These are phyloP conservation scores for Penaeus indicus DNA, from an alignment of 1,140 invertebrate genomes.

Conservation along the genomic window DNA sequence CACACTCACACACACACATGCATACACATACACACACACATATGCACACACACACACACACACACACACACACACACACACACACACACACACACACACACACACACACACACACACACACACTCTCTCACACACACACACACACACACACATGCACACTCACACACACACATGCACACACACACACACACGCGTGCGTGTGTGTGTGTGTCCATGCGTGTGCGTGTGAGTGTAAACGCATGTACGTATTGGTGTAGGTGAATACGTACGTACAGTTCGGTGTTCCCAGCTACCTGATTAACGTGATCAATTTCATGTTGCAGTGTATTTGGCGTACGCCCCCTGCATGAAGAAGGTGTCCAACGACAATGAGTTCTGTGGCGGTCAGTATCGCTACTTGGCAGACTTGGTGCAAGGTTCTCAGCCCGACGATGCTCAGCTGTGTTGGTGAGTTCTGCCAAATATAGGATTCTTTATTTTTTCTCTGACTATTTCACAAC, in stretches of 20 bases:
- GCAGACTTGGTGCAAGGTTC: slow-evolving; percentile 43
- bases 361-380: slow-evolving; percentile 25
- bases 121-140: background rate
- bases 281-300: too few relatives aligned
- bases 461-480: too few relatives aligned
- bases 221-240: background rate
- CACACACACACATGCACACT: background rate
- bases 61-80: too few relatives aligned
- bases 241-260: too few relatives aligned
- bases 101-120: too few relatives aligned
- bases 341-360: slow-evolving; percentile 43
- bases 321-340: slow-evolving; percentile 40
- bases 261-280: too few relatives aligned
- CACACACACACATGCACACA: background rate
- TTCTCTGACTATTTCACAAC: too few relatives aligned
- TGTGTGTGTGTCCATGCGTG: background rate
- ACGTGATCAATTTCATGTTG: background rate
- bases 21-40: too few relatives aligned
- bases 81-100: too few relatives aligned
- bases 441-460: slow-evolving; percentile 26
- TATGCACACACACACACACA: too few relatives aligned
- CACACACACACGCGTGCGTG: background rate
- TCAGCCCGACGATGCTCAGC: slow-evolving; percentile 33
- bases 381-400: slow-evolving; percentile 41
- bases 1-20: too few relatives aligned